Conservation (phyloP, 2,888 invertebrate species). For the Bedellia somnulentella region DNA sequence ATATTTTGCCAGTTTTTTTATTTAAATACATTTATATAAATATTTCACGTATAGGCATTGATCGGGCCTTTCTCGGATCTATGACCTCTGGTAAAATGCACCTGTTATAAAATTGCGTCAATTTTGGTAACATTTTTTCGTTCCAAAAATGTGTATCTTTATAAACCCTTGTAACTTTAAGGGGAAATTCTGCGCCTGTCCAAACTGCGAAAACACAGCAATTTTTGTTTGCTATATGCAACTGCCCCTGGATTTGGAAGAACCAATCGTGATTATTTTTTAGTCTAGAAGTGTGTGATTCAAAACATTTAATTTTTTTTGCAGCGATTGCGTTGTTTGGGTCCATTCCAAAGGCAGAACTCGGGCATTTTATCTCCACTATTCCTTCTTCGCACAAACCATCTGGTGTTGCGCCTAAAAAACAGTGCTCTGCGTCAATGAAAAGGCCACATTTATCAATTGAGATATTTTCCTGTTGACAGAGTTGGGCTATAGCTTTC, state of each 20-base stretch:
- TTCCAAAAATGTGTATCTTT: slow-evolving; percentile 1
- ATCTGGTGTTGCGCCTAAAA: slow-evolving; percentile 9
- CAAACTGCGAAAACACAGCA: slow-evolving; percentile 2
- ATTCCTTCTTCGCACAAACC: slow-evolving; percentile 3
- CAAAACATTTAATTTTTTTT: slow-evolving; percentile 5
- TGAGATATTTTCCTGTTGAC: slow-evolving; percentile 4
- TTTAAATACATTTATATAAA: too few relatives aligned
- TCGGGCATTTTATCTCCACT: slow-evolving; percentile 7
- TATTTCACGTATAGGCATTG: neutral
- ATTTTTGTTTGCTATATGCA: slow-evolving; percentile 4
- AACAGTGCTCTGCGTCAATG: slow-evolving; percentile 8
- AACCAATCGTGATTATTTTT: slow-evolving; percentile 4
- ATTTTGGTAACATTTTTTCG: neutral
- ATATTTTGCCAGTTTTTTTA: too few relatives aligned
- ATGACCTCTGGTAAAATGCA: slow-evolving; percentile 2
- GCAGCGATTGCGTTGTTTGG: slow-evolving; percentile 4
- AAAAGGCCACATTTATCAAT: slow-evolving; percentile 9
- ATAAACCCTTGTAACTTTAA: neutral
- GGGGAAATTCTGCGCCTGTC: neutral
- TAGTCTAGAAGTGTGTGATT: slow-evolving; percentile 5
- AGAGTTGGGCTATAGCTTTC: slow-evolving; percentile 7
- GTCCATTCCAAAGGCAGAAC: slow-evolving; percentile 4
- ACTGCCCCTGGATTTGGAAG: slow-evolving; percentile 7
- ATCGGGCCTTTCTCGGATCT: slow-evolving; percentile 1
- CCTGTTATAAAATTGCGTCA: neutral